phyloP scores from a whole-genome alignment of 2,797 vertebrate genomes.

The Vultur gryphus region DNA sequence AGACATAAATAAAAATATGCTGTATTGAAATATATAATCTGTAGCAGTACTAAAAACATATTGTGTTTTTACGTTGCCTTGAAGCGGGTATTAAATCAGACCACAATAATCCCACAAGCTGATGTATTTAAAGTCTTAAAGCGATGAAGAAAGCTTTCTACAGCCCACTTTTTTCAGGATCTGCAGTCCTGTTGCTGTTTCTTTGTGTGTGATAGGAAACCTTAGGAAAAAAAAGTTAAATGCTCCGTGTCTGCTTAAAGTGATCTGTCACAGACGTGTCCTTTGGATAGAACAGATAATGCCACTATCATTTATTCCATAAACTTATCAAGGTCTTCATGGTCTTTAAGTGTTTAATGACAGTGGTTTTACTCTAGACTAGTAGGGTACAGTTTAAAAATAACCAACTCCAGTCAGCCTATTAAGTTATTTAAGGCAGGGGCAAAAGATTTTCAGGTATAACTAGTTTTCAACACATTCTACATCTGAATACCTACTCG shows the following conservation, averaged over 20 bases:
- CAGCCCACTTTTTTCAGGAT: background rate
- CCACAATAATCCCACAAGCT: background rate
- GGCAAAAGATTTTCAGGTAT: background rate
- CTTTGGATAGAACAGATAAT: background rate
- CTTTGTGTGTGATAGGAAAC: background rate
- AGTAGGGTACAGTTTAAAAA: background rate
- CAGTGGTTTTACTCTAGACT: background rate
- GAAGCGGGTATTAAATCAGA: background rate
- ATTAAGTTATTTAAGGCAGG: background rate
- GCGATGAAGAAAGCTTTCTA: background rate
- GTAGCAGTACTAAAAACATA: background rate
- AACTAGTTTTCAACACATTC: background rate
- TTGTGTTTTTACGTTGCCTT: background rate
- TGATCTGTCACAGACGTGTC: background rate
- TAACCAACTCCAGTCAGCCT: background rate
- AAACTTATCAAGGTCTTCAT: background rate
- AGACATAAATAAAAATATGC: background rate
- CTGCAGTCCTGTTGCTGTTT: background rate
- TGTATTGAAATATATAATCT: background rate
- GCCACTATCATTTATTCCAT: background rate
- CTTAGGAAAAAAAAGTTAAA: background rate
- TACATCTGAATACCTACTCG: accelerated
- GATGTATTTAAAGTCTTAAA: background rate
- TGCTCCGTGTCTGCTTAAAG: background rate
- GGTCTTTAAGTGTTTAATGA: background rate